Percentiles rank a stretch among this genome's conserved stretches.
Conservation (phyloP, 2,797 vertebrate genomes). For the Notolepis coatsorum region DNA sequence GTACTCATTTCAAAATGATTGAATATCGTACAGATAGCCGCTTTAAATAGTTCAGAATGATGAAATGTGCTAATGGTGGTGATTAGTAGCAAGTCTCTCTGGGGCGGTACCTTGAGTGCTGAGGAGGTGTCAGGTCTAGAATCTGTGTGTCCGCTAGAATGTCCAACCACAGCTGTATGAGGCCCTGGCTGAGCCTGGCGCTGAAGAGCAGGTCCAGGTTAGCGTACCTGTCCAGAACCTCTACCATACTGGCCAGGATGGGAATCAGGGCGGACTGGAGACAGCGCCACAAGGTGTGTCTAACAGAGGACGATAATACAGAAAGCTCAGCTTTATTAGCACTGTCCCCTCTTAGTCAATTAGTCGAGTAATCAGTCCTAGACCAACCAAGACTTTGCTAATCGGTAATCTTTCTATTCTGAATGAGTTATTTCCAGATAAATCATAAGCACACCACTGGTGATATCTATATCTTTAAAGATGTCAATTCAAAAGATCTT, state of each 20-base stretch:
- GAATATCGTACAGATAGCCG: too few relatives aligned
- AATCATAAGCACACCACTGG: too few relatives aligned
- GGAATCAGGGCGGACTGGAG: constrained; percentile 76
- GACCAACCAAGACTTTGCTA: too few relatives aligned
- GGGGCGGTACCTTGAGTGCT: constrained; percentile 64
- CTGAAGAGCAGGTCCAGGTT: constrained; percentile 73
- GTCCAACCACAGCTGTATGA: constrained; percentile 76
- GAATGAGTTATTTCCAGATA: too few relatives aligned
- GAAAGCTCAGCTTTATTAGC: neutral
- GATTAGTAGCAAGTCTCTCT: neutral
- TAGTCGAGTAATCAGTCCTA: too few relatives aligned
- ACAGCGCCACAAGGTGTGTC: constrained; percentile 81
- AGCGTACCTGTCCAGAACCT: constrained; percentile 74
- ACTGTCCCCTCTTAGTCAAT: too few relatives aligned
- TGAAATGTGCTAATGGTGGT: neutral
- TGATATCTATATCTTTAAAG: too few relatives aligned
- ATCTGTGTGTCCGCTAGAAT: constrained; percentile 75
- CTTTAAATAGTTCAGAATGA: too few relatives aligned
- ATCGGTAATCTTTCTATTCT: too few relatives aligned
- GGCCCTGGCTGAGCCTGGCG: constrained; percentile 51
- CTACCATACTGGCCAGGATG: constrained; percentile 69
- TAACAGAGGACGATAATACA: constrained; percentile 34
- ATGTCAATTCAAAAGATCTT: too few relatives aligned
- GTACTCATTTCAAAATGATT: too few relatives aligned
- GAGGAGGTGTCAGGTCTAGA: constrained; percentile 51